A percentile compares a stretch with the other conserved stretches of the same genome.
These are phyloP conservation scores for Condylura cristata DNA, from an alignment of 2,113 vertebrate genomes.

Conservation along the genomic window DNA sequence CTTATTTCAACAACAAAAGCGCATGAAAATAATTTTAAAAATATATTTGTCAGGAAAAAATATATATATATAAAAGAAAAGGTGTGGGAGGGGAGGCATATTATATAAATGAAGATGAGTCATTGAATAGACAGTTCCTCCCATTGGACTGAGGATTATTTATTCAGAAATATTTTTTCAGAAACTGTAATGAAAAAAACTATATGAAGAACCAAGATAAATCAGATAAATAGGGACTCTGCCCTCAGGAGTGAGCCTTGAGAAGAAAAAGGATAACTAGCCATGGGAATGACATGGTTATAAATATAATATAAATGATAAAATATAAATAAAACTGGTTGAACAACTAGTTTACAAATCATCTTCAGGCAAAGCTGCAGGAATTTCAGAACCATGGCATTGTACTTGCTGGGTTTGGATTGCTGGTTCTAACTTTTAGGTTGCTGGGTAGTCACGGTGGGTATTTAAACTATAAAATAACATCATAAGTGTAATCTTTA, in stretches of 20 bases:
- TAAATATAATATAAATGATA: not conserved
- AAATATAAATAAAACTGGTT: not conserved
- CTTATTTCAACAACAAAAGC: slow-evolving; percentile 52
- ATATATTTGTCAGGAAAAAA: slow-evolving; percentile 12
- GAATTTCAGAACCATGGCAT: not conserved
- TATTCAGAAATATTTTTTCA: slow-evolving; percentile 47
- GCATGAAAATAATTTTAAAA: not conserved
- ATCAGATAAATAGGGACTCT: not conserved
- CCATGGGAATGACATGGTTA: not conserved
- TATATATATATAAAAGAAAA: slow-evolving; percentile 44
- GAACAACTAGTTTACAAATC: not conserved
- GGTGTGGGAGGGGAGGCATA: not conserved
- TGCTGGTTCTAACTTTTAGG: not conserved
- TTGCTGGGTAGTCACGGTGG: not conserved
- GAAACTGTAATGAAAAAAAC: not conserved
- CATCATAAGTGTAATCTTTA: not conserved
- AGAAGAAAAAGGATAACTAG: not conserved
- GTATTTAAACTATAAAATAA: slow-evolving; percentile 5
- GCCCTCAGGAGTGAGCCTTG: not conserved
- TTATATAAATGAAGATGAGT: slow-evolving; percentile 62
- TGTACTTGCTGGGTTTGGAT: not conserved
- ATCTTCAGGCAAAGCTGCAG: not conserved
- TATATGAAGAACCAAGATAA: slow-evolving; percentile 23
- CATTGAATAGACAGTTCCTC: not conserved
- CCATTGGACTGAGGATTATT: not conserved